Evolutionary conservation across 1,140 invertebrate species (phyloP).

Genomic region (Neuroterus valhalla): DNA sequence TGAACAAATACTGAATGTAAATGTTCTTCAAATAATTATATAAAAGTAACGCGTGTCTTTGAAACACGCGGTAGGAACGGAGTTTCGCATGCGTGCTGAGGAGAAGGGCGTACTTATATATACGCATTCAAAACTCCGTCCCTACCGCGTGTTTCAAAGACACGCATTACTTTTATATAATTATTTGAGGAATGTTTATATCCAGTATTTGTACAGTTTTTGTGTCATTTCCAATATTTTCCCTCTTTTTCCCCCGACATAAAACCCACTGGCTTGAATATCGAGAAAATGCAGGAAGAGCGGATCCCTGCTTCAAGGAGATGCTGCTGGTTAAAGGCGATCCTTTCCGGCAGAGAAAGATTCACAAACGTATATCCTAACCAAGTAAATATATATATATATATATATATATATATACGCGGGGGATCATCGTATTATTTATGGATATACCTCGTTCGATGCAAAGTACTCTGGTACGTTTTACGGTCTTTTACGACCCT

Average conservation of each 20-base stretch:
- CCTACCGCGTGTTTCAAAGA: too few species aligned
- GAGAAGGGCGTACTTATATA: too few species aligned
- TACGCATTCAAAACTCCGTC: too few species aligned
- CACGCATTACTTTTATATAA: too few species aligned
- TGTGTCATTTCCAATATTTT: neutral
- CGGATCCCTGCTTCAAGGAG: slow-evolving; percentile 53
- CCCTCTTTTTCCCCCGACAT: neutral
- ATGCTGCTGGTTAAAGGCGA: slow-evolving; percentile 61
- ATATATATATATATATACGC: neutral
- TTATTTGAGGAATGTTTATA: too few species aligned
- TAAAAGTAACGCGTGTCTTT: too few species aligned
- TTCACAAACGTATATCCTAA: slow-evolving; percentile 34
- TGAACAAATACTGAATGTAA: too few species aligned
- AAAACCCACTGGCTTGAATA: neutral
- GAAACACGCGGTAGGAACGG: too few species aligned
- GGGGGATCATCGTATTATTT: slow-evolving; percentile 43
- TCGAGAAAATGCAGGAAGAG: neutral
- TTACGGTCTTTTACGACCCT: neutral
- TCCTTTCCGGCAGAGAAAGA: slow-evolving; percentile 57
- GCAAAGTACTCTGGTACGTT: neutral
- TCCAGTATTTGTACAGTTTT: too few species aligned
- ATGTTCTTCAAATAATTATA: too few species aligned
- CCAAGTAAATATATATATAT: neutral
- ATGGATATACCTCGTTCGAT: slow-evolving; percentile 17
- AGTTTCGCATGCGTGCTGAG: too few species aligned